phyloP scores from a whole-genome alignment of 1,140 invertebrate species.

The Diuraphis noxia region DNA sequence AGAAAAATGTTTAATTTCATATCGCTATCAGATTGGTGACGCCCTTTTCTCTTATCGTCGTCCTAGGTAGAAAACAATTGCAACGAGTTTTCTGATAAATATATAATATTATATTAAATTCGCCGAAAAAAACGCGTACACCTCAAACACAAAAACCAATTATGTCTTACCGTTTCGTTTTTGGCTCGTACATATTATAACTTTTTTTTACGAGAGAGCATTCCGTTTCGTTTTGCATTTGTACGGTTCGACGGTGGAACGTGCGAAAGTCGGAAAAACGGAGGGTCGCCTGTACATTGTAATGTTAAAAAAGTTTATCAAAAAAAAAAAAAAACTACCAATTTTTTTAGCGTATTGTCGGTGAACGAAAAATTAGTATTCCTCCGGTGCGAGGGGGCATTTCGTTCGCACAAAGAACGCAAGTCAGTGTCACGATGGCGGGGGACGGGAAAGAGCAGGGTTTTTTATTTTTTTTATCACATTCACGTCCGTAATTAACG shows the following conservation, averaged over 20 bases:
- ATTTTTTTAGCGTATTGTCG: not conserved
- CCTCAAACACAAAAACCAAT: not conserved
- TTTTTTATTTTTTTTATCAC: slow-evolving; percentile 14
- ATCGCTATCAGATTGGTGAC: not conserved
- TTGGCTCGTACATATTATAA: not conserved
- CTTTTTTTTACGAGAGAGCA: not conserved
- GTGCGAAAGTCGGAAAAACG: not conserved
- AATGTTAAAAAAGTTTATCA: not conserved
- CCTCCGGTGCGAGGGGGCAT: not conserved
- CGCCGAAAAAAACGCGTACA: not conserved
- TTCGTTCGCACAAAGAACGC: slow-evolving; percentile 7
- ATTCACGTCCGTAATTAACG: slow-evolving; percentile 46
- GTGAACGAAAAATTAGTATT: slow-evolving; percentile 38
- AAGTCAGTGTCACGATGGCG: no score
- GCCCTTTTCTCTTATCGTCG: not conserved
- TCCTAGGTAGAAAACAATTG: not conserved
- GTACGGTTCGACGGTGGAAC: not conserved
- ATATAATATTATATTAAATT: not conserved
- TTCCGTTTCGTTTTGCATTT: not conserved
- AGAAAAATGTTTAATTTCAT: not conserved
- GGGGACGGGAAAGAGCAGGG: not conserved
- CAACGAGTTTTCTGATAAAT: not conserved
- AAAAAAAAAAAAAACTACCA: not conserved
- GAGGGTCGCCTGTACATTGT: not conserved
- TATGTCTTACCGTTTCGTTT: not conserved